Percentiles rank a stretch among this genome's conserved stretches.
These are phyloP conservation scores for Orchesella flavescens DNA, from an alignment of 2,888 invertebrate species.

Conservation along the genomic window DNA sequence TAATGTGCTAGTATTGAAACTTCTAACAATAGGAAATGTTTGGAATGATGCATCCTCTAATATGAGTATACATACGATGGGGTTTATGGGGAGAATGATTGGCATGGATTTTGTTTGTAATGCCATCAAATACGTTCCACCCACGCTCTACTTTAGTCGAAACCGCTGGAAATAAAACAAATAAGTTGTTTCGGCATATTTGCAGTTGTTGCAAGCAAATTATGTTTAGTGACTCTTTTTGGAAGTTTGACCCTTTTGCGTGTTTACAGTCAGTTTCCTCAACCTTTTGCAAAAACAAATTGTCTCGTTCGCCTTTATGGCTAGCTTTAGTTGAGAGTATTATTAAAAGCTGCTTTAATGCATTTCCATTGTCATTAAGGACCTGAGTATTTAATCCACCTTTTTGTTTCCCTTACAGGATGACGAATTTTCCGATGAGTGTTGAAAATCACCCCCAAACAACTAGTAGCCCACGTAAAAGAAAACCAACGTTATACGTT, in stretches of 20 bases:
- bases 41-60: neutral
- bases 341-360: too few species aligned
- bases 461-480: slow-evolving; percentile 56
- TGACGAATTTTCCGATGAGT: slow-evolving; percentile 72
- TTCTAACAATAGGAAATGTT: too few species aligned
- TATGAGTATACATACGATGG: neutral
- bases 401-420: slow-evolving; percentile 64
- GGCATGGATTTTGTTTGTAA: neutral
- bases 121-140: too few species aligned
- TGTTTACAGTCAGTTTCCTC: too few species aligned
- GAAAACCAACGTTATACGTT: slow-evolving; percentile 33
- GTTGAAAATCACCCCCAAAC: slow-evolving; percentile 67
- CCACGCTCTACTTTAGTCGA: neutral
- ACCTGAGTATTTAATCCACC: neutral
- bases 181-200: neutral
- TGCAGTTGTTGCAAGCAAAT: too few species aligned
- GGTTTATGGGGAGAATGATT: neutral
- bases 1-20: too few species aligned
- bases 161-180: neutral
- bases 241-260: slow-evolving; percentile 9
- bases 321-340: too few species aligned
- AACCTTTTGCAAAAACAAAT: neutral
- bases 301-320: neutral
- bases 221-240: neutral
- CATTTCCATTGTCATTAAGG: neutral